Evolutionary conservation across 2,113 vertebrate species (phyloP).

Genomic region (human (Homo sapiens)): DNA sequence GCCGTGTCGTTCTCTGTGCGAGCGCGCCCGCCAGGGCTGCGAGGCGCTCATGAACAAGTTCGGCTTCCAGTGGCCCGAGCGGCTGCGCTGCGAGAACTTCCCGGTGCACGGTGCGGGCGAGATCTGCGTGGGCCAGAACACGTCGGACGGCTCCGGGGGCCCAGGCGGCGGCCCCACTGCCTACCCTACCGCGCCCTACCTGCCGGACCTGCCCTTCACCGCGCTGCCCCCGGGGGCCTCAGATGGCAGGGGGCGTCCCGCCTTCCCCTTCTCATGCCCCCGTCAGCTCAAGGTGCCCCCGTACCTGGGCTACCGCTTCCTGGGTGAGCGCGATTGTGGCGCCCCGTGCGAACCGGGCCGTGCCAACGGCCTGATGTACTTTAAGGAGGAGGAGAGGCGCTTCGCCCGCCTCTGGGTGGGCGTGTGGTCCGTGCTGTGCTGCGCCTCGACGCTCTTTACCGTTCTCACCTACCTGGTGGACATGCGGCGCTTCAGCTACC

Average conservation of each 20-base stretch:
- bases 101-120: slow-evolving; percentile 89
- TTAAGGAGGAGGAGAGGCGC: slow-evolving; percentile 91
- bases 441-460: slow-evolving; percentile 93
- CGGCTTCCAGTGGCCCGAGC: slow-evolving; percentile 92
- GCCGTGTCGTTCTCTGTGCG: slow-evolving; percentile 90
- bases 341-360: slow-evolving; percentile 92
- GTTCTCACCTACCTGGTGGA: slow-evolving; percentile 94
- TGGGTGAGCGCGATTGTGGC: slow-evolving; percentile 93
- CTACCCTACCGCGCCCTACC: slow-evolving; percentile 81
- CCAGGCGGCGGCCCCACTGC: slow-evolving; percentile 79
- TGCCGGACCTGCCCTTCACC: slow-evolving; percentile 82
- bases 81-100: slow-evolving; percentile 90
- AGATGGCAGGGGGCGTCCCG: slow-evolving; percentile 50
- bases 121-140: slow-evolving; percentile 94
- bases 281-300: slow-evolving; percentile 92
- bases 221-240: slow-evolving; percentile 67
- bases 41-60: slow-evolving; percentile 95
- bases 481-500: slow-evolving; percentile 93
- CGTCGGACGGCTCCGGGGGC: slow-evolving; percentile 82
- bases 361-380: slow-evolving; percentile 93
- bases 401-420: slow-evolving; percentile 94
- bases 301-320: slow-evolving; percentile 92
- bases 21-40: slow-evolving; percentile 91
- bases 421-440: slow-evolving; percentile 91
- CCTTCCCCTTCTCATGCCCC: slow-evolving; percentile 90